Conservation (phyloP, 2,797 vertebrate species). For the Acanthurus leucopareius region DNA sequence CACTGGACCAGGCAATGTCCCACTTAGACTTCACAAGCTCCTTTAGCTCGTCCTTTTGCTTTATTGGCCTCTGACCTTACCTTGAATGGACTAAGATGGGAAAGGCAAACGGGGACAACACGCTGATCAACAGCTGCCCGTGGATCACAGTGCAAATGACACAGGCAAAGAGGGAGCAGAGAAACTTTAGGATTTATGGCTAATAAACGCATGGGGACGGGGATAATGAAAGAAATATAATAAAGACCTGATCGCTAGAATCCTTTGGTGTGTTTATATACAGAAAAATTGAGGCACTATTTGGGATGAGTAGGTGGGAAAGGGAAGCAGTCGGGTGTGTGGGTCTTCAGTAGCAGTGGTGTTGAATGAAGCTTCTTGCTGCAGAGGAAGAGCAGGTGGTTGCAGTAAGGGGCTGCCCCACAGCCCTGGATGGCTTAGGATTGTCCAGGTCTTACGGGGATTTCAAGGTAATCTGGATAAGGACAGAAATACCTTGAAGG, state of each 20-base stretch:
- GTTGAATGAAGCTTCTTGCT: conserved; percentile 22
- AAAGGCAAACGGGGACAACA: conserved; percentile 7
- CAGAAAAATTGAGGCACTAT: not conserved
- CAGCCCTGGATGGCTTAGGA: conserved; percentile 77
- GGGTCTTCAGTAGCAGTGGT: conserved; percentile 1
- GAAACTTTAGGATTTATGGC: not conserved
- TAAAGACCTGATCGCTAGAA: not conserved
- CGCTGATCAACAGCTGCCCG: conserved; percentile 15
- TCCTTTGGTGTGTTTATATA: conserved; percentile 1
- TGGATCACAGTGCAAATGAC: conserved; percentile 19
- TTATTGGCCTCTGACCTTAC: conserved; percentile 67
- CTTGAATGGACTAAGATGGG: conserved; percentile 34
- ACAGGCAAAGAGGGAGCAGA: not conserved
- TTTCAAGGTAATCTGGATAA: conserved; percentile 88
- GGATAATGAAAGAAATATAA: not conserved
- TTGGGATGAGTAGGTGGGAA: conserved; percentile 1
- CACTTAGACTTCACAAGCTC: conserved; percentile 55
- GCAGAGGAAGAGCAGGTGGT: conserved; percentile 55
- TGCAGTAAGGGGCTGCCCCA: conserved; percentile 69
- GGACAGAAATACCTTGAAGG: conserved; percentile 86
- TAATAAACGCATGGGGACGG: not conserved
- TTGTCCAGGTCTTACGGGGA: conserved; percentile 82
- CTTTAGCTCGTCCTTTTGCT: conserved; percentile 59
- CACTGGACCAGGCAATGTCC: conserved; percentile 49
- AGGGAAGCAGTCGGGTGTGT: not conserved